These are phyloP conservation scores for Drosophila punjabiensis DNA, from an alignment of 1,140 invertebrate species.

Conservation along the genomic window DNA sequence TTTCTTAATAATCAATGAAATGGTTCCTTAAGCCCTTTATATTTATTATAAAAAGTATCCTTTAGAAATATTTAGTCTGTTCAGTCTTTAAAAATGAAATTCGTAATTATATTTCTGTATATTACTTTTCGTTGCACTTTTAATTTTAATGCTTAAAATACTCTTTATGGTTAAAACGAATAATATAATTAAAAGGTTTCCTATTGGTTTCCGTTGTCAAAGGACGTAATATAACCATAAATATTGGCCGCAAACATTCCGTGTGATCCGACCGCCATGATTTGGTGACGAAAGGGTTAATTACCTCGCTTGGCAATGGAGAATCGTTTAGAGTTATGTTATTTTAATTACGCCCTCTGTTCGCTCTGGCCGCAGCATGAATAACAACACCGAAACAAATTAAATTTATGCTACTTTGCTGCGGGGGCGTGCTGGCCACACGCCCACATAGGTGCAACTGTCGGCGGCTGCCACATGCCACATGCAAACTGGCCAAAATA, in stretches of 20 bases:
- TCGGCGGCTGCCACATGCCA: slow-evolving; percentile 33
- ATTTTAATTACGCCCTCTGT: slow-evolving; percentile 30
- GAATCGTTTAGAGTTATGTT: slow-evolving; percentile 26
- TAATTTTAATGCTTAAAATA: neutral
- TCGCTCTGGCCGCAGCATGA: neutral
- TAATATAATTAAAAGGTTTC: too few relatives aligned
- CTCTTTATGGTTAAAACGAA: neutral
- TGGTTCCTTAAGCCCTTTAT: neutral
- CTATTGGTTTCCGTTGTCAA: neutral
- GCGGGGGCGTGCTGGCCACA: slow-evolving; percentile 26
- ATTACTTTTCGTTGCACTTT: neutral
- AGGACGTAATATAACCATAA: neutral
- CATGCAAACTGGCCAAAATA: slow-evolving; percentile 46
- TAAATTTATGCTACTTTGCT: slow-evolving; percentile 47
- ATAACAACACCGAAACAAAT: slow-evolving; percentile 30
- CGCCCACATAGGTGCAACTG: slow-evolving; percentile 35
- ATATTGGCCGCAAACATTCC: neutral
- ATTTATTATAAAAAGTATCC: neutral
- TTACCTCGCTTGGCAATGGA: slow-evolving; percentile 17
- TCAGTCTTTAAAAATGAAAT: neutral
- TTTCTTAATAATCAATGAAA: too few relatives aligned
- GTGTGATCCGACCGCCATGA: neutral
- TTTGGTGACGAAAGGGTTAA: slow-evolving; percentile 21
- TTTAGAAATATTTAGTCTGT: neutral
- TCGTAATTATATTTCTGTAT: neutral